Evolutionary conservation across 2,888 invertebrate species (phyloP).

Genomic region (Anthrax anthrax): DNA sequence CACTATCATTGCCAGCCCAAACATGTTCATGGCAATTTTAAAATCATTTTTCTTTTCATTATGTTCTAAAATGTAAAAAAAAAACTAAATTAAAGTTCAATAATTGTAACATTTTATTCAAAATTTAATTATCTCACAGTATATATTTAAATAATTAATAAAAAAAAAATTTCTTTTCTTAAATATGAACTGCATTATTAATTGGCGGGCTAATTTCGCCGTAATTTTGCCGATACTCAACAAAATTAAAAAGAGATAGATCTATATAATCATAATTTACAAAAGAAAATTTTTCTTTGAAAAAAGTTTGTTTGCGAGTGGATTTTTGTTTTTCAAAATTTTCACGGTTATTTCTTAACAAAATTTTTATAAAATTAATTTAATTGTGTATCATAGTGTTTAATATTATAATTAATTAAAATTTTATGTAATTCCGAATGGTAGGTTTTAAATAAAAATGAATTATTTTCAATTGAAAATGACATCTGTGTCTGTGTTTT

Average conservation of each 20-base stretch:
- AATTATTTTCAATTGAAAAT: background rate
- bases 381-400: background rate
- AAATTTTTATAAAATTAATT: constrained; percentile 1
- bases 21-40: too few species aligned
- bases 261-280: background rate
- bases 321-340: constrained; percentile 6
- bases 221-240: too few species aligned
- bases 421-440: background rate
- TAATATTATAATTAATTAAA: background rate
- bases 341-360: background rate
- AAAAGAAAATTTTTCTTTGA: constrained; percentile 3
- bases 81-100: too few species aligned
- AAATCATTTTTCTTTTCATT: too few species aligned
- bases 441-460: background rate
- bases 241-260: background rate
- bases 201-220: too few species aligned
- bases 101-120: too few species aligned
- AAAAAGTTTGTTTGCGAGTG: constrained; percentile 3
- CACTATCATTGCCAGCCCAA: too few species aligned
- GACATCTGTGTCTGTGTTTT: background rate
- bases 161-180: too few species aligned
- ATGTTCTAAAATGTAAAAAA: too few species aligned
- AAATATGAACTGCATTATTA: background rate
- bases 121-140: too few species aligned
- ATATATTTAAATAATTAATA: too few species aligned